Conservation (phyloP, 2,797 vertebrate species). For the Chloroceryle amazona region DNA sequence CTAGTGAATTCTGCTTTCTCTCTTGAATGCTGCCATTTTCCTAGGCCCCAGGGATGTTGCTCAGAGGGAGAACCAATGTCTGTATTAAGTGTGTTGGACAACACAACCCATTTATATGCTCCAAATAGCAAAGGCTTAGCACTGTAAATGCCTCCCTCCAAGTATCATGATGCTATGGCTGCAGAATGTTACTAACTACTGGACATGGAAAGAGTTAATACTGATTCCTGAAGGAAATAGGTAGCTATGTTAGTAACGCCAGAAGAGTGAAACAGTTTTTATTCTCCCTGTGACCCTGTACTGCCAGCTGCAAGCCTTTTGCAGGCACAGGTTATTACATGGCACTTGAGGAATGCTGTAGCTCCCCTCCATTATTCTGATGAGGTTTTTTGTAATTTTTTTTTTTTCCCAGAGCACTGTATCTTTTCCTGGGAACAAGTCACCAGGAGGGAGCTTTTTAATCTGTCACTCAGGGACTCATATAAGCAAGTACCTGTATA, state of each 20-base stretch:
- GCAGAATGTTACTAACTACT: background rate
- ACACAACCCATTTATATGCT: background rate
- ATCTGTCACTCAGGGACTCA: conserved; percentile 61
- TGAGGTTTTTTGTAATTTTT: conserved; percentile 16
- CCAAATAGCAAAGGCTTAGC: background rate
- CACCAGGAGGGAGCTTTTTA: conserved; percentile 54
- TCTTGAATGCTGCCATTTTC: background rate
- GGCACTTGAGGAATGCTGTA: conserved; percentile 41
- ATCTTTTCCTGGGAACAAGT: conserved; percentile 51
- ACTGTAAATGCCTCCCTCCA: accelerated
- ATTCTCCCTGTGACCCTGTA: background rate
- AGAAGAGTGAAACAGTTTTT: background rate
- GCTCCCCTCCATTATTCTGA: conserved; percentile 53
- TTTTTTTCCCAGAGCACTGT: background rate
- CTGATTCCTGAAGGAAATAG: background rate
- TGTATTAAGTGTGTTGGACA: background rate
- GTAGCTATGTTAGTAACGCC: background rate
- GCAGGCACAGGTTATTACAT: conserved; percentile 33
- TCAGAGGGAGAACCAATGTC: background rate
- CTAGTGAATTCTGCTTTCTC: background rate
- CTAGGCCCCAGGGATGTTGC: no score
- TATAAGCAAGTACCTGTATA: conserved; percentile 64
- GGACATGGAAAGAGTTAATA: conserved; percentile 5
- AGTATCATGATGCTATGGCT: background rate
- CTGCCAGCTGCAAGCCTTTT: background rate